phyloP scores from a whole-genome alignment of 2,888 invertebrate species.

The Eubasilissa splendida region DNA sequence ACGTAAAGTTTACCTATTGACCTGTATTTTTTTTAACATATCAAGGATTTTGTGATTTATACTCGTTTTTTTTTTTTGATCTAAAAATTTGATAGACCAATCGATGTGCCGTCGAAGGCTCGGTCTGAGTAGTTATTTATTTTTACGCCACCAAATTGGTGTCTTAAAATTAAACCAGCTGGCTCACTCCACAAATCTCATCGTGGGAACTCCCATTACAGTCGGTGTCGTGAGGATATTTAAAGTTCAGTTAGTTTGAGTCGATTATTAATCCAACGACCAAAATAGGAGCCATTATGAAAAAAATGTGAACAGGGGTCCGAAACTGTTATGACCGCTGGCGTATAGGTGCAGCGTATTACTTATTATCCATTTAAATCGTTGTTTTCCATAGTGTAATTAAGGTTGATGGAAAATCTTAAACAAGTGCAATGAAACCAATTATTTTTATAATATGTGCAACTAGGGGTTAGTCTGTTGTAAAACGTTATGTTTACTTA shows the following conservation, averaged over 20 bases:
- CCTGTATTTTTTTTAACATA: too few species aligned
- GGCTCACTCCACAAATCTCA: slow-evolving; percentile 36
- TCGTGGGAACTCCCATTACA: slow-evolving; percentile 56
- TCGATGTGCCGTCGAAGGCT: slow-evolving; percentile 12
- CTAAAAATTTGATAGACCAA: background rate
- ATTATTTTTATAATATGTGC: too few species aligned
- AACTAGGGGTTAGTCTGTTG: too few species aligned
- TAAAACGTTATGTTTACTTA: too few species aligned
- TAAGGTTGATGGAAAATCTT: too few species aligned
- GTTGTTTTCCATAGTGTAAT: background rate
- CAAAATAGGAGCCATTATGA: slow-evolving; percentile 53
- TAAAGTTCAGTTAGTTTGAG: slow-evolving; percentile 55
- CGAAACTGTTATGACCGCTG: background rate
- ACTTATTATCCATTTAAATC: too few species aligned
- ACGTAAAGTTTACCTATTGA: too few species aligned
- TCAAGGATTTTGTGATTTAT: too few species aligned
- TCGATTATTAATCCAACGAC: slow-evolving; percentile 57
- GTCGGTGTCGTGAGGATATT: slow-evolving; percentile 47
- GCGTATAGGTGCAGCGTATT: too few species aligned
- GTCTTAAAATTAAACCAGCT: slow-evolving; percentile 45
- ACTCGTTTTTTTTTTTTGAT: background rate
- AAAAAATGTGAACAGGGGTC: slow-evolving; percentile 25
- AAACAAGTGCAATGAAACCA: too few species aligned
- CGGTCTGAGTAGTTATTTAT: slow-evolving; percentile 35
- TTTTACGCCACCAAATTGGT: slow-evolving; percentile 40